These are phyloP conservation scores for Otus scops DNA, from an alignment of 2,797 vertebrate genomes.

Conservation along the genomic window DNA sequence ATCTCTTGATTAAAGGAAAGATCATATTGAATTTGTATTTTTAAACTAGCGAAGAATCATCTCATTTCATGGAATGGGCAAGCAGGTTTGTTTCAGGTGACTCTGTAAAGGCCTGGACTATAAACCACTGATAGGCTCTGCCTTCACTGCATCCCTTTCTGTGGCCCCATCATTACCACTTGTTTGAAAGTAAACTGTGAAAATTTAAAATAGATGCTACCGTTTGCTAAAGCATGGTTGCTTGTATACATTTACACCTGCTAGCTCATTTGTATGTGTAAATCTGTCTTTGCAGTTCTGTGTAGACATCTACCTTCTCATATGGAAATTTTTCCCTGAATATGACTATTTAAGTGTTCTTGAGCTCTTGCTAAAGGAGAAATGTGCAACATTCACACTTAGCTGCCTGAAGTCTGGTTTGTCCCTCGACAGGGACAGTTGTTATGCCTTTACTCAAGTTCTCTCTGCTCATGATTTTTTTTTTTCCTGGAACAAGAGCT, in stretches of 20 bases:
- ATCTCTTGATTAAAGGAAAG: not conserved
- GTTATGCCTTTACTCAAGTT: not conserved
- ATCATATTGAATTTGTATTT: accelerated
- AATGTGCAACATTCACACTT: not conserved
- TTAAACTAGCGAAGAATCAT: accelerated
- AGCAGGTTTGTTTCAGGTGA: not conserved
- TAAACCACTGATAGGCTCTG: not conserved
- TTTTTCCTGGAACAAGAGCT: not conserved
- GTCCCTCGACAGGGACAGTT: not conserved
- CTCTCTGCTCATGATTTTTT: not conserved
- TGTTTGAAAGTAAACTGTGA: not conserved
- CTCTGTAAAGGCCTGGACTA: not conserved
- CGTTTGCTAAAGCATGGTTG: not conserved
- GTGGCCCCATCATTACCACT: not conserved
- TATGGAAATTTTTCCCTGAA: not conserved
- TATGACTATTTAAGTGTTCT: not conserved
- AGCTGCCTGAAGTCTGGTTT: not conserved
- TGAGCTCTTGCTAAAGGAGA: not conserved
- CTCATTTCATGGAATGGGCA: accelerated
- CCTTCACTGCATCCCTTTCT: not conserved
- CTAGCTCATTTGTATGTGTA: not conserved
- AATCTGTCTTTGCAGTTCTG: not conserved
- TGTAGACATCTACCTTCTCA: not conserved
- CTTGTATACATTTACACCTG: not conserved
- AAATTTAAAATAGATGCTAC: not conserved